phyloP scores from a whole-genome alignment of 2,797 vertebrate species.

The Chrysocyon brachyurus region DNA sequence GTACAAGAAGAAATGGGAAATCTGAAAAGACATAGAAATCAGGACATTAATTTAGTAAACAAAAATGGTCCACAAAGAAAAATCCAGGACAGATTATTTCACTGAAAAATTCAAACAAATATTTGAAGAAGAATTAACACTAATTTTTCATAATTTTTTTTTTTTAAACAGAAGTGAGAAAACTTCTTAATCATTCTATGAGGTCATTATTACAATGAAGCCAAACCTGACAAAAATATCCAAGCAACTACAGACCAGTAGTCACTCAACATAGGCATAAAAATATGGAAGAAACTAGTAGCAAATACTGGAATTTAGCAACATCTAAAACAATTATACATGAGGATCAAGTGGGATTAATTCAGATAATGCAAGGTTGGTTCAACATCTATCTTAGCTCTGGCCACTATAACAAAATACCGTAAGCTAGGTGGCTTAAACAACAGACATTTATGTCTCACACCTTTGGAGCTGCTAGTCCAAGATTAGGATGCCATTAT shows the following conservation, averaged over 20 bases:
- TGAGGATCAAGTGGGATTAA: neutral
- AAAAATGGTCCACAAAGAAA: neutral
- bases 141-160: neutral
- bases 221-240: neutral
- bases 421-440: neutral
- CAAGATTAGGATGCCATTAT: neutral
- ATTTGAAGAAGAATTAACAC: neutral
- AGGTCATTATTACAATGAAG: neutral
- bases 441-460: neutral
- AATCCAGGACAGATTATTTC: neutral
- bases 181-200: neutral
- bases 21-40: neutral
- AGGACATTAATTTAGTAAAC: neutral
- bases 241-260: neutral
- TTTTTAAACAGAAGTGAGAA: neutral
- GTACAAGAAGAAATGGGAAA: neutral
- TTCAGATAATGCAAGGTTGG: neutral
- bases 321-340: neutral
- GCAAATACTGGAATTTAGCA: neutral
- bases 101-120: neutral
- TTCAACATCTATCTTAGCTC: neutral
- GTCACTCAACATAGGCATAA: neutral
- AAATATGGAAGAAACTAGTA: neutral
- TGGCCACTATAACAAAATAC: neutral
- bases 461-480: neutral